phyloP scores from a whole-genome alignment of 2,888 invertebrate species.

The Troides oblongomaculatus region DNA sequence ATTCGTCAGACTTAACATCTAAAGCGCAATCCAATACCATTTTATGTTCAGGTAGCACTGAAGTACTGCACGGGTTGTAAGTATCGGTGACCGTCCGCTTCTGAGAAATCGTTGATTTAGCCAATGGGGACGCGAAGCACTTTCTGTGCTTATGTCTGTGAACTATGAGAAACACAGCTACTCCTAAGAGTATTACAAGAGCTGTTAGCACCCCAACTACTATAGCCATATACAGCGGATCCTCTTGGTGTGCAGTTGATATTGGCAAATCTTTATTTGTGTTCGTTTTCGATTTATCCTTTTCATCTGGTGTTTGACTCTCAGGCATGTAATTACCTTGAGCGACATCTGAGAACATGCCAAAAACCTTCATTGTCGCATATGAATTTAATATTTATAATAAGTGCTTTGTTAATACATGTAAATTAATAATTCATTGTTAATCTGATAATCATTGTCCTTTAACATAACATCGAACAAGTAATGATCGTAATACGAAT shows the following conservation, averaged over 20 bases:
- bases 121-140: slow-evolving; percentile 85
- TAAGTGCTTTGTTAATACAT: too few species aligned
- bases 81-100: slow-evolving; percentile 75
- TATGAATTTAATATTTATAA: too few species aligned
- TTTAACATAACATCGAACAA: too few species aligned
- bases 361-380: neutral
- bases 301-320: slow-evolving; percentile 76
- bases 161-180: slow-evolving; percentile 86
- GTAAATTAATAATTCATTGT: too few species aligned
- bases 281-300: slow-evolving; percentile 71
- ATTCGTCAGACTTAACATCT: slow-evolving; percentile 85
- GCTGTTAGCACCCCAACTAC: slow-evolving; percentile 88
- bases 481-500: too few species aligned
- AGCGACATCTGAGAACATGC: slow-evolving; percentile 73
- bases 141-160: slow-evolving; percentile 86
- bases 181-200: slow-evolving; percentile 85
- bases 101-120: slow-evolving; percentile 67
- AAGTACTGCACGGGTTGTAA: slow-evolving; percentile 76
- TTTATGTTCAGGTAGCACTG: slow-evolving; percentile 76
- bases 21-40: slow-evolving; percentile 79
- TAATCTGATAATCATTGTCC: too few species aligned
- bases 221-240: slow-evolving; percentile 87
- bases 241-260: slow-evolving; percentile 84
- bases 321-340: slow-evolving; percentile 88
- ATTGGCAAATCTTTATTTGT: slow-evolving; percentile 82